A percentile compares a stretch with the other conserved stretches of the same genome.
phyloP scores from a whole-genome alignment of 1,140 invertebrate genomes.

The Drosophila eugracilis region DNA sequence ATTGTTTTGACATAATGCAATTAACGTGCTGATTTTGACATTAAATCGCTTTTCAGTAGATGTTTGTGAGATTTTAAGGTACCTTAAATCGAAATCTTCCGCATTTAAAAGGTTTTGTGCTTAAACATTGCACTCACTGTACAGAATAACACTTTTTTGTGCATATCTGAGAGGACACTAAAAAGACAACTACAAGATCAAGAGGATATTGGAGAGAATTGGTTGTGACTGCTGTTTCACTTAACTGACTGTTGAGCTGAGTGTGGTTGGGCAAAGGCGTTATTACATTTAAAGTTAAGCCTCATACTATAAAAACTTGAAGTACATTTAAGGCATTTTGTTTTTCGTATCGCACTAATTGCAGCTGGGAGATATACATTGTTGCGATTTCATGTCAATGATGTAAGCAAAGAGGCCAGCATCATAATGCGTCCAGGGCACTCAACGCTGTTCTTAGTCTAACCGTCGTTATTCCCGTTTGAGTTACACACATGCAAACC shows the following conservation, averaged over 20 bases:
- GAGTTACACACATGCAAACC: slow-evolving; percentile 25
- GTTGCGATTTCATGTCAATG: slow-evolving; percentile 27
- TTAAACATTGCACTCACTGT: slow-evolving; percentile 36
- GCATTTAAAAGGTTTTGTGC: slow-evolving; percentile 50
- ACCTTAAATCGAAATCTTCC: slow-evolving; percentile 49
- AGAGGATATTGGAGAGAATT: slow-evolving; percentile 35
- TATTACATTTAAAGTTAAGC: slow-evolving; percentile 1
- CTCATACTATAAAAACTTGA: slow-evolving; percentile 5
- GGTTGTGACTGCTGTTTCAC: slow-evolving; percentile 40
- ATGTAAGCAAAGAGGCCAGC: slow-evolving; percentile 27
- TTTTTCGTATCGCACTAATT: slow-evolving; percentile 25
- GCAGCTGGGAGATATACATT: slow-evolving; percentile 11
- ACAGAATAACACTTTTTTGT: slow-evolving; percentile 37
- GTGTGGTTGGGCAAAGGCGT: slow-evolving; percentile 46
- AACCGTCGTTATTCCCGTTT: neutral
- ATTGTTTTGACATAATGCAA: slow-evolving; percentile 27
- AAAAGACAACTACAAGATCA: slow-evolving; percentile 8
- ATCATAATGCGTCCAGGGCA: slow-evolving; percentile 12
- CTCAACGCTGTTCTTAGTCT: neutral
- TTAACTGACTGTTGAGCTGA: slow-evolving; percentile 11
- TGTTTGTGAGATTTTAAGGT: no score
- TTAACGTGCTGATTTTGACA: slow-evolving; percentile 25
- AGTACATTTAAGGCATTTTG: slow-evolving; percentile 5
- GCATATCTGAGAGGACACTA: slow-evolving; percentile 33
- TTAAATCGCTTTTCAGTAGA: slow-evolving; percentile 23